A percentile compares a stretch with the other conserved stretches of the same genome.
Evolutionary conservation across 2,888 invertebrate genomes (phyloP).

Genomic region (Toxonevra muliebris): DNA sequence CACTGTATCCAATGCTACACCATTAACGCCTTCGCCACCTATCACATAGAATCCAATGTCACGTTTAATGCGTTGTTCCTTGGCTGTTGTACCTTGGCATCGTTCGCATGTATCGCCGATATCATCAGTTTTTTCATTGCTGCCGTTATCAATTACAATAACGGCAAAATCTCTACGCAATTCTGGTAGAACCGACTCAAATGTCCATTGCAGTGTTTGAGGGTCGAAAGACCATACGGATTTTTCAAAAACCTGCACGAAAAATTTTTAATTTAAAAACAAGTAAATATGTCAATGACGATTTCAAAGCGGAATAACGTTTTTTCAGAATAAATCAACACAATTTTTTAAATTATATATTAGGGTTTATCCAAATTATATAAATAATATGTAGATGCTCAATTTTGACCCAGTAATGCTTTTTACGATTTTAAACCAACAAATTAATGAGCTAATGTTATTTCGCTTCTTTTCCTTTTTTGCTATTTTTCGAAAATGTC

Average conservation of each 20-base stretch:
- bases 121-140: background rate
- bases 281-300: too few species aligned
- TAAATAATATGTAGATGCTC: too few species aligned
- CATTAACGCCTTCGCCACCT: conserved; percentile 75
- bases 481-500: too few species aligned
- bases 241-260: conserved; percentile 59
- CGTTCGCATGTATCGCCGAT: conserved; percentile 18
- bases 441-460: too few species aligned
- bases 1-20: conserved; percentile 48
- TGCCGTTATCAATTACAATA: conserved; percentile 69
- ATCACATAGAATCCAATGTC: conserved; percentile 72
- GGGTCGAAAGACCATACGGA: conserved; percentile 78
- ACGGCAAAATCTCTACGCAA: conserved; percentile 76
- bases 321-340: too few species aligned
- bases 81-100: conserved; percentile 21
- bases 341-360: too few species aligned
- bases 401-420: too few species aligned
- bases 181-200: conserved; percentile 70
- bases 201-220: conserved; percentile 71
- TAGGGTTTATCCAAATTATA: too few species aligned
- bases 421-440: too few species aligned
- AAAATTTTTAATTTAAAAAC: too few species aligned
- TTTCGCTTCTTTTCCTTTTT: too few species aligned
- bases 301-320: too few species aligned
- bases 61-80: conserved; percentile 5